Evolutionary conservation across 2,113 vertebrate species (phyloP).

Genomic region (Forbesichthys agassizii): DNA sequence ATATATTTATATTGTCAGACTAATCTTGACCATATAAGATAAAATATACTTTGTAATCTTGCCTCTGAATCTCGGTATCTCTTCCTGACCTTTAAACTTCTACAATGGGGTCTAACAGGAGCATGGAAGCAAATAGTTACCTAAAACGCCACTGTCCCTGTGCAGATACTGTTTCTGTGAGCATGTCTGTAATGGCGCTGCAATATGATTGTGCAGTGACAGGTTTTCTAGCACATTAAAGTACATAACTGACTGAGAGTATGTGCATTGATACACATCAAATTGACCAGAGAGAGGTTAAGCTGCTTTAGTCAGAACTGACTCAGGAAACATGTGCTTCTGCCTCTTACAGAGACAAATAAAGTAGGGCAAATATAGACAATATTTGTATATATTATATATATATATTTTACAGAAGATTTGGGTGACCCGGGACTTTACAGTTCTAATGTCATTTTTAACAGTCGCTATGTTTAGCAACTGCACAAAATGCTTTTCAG

Average conservation of each 20-base stretch:
- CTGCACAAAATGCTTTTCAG: background rate
- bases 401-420: constrained; percentile 1
- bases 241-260: constrained; percentile 43
- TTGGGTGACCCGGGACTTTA: constrained; percentile 14
- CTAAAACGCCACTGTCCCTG: too few relatives aligned
- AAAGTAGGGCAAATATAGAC: constrained; percentile 24
- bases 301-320: constrained; percentile 67
- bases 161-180: background rate
- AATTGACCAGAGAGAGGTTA: constrained; percentile 51
- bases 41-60: constrained; percentile 3
- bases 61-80: background rate
- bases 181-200: background rate
- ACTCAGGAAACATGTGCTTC: constrained; percentile 54
- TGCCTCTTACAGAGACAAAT: constrained; percentile 23
- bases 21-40: constrained; percentile 14
- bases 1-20: background rate
- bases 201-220: background rate
- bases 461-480: too few relatives aligned
- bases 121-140: background rate
- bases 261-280: constrained; percentile 47
- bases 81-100: background rate
- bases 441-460: constrained; percentile 1
- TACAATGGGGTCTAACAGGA: background rate
- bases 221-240: constrained; percentile 45
- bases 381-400: constrained; percentile 1